Base-by-base conservation (phyloP, 2,113 vertebrate species). In the Pelusios castaneus region DNA sequence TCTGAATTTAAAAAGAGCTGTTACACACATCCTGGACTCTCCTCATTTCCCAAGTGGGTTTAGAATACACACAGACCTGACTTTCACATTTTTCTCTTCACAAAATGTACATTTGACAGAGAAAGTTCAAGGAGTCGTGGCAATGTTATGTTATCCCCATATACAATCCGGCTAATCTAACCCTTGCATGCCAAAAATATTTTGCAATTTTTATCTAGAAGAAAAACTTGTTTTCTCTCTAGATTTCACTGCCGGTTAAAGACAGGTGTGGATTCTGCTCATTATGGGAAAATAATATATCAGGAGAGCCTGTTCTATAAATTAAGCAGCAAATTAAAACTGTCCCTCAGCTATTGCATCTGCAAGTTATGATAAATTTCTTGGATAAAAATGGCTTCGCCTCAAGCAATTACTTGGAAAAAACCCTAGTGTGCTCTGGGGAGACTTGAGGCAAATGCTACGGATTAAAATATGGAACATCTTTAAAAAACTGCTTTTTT, bases 381-480 rank as follows among this genome's bases (percentile, higher is more conserved):
- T 90, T 95, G 94, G 67, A 87, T 95, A 95, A 93, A 95, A 95
- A 95, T 56, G 31, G 90, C 89, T 47, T 96, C 91, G 94, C 84
- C 91, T 93, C 89, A 97, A 96, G 94, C 91, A 88, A 95, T 60
- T 80, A 89, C 93, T 97, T 80, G 91, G 92, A 78, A 97, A 87
- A 83, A 14, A 0, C 79, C 83, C 2, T 25, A 19, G 49, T 82
- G 91, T 6, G 91, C 95, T 87, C 93, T 88, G 85, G 1, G 96
- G 92, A 85, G 83, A 93, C 29, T 1, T 38, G 93, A 95, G 94
- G 93, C 92, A 94, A 92, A 97, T 31, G 95, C 89, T 95, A 95
- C 82, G 93, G 41, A 76, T 94, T 94, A 88, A 54, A 78, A 92
- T 1, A 87, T 76, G 95, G 91, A 82, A 29, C 19, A 93, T 91